Conservation (phyloP, 1,140 invertebrate species). For the Meloidogyne chitwoodi region DNA sequence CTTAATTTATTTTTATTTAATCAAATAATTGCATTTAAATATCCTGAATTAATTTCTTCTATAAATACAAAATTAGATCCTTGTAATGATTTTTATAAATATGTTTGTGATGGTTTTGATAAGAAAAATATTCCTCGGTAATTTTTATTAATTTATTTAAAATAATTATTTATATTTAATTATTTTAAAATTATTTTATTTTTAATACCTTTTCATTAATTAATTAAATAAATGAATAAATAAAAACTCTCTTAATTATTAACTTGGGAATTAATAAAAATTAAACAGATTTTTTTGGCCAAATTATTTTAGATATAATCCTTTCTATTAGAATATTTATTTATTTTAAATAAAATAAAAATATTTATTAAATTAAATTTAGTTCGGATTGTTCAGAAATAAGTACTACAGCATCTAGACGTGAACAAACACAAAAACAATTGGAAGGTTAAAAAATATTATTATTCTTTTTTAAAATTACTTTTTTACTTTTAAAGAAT, state of each 20-base stretch:
- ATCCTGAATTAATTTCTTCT: conserved; percentile 23
- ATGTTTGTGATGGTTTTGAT: not conserved
- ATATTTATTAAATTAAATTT: not conserved
- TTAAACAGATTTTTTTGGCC: no score
- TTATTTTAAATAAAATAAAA: no score
- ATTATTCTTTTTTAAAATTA: no score
- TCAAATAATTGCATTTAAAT: not conserved
- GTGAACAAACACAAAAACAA: not conserved
- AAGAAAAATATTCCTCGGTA: not conserved
- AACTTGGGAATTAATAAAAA: no score
- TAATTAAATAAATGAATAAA: no score
- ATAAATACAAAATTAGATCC: conserved; percentile 10
- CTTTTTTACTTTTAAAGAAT: not conserved
- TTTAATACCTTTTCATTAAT: no score
- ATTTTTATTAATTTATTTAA: not conserved
- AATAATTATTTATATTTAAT: no score
- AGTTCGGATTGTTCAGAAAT: not conserved
- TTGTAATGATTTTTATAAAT: not conserved
- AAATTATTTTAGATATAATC: no score
- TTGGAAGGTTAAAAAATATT: not conserved
- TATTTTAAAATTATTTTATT: no score
- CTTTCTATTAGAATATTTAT: no score
- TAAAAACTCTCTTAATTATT: no score
- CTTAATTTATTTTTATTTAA: not conserved
- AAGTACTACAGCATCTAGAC: not conserved